Evolutionary conservation across 2,797 vertebrate species (phyloP).

Genomic region (Eremophila alpestris): DNA sequence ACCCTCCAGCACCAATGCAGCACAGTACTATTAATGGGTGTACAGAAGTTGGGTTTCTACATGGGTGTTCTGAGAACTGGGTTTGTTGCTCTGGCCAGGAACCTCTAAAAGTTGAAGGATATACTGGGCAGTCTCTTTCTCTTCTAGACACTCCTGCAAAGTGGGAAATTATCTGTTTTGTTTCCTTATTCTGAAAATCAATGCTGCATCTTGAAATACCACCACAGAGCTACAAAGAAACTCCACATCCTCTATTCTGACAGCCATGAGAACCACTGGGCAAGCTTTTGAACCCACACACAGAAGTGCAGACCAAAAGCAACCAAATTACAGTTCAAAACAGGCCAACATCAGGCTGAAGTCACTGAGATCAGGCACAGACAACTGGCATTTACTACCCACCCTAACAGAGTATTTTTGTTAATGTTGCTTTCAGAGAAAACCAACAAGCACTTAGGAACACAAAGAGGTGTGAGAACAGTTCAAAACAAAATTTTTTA

Average conservation of each 20-base stretch:
- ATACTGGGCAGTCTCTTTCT: background rate
- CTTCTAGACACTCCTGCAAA: background rate
- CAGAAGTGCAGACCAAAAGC: background rate
- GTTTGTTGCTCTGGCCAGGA: background rate
- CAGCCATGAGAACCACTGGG: background rate
- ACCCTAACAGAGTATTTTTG: background rate
- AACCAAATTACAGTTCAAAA: background rate
- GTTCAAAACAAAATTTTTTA: background rate
- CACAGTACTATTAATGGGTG: background rate
- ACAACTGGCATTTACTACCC: background rate
- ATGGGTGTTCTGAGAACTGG: background rate
- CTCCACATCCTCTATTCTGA: background rate
- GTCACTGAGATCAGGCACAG: background rate
- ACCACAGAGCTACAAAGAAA: background rate
- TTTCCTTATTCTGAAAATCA: background rate
- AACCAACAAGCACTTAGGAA: background rate
- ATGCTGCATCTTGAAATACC: background rate
- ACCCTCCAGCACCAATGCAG: background rate
- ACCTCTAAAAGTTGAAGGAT: background rate
- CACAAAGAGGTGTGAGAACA: slow-evolving; percentile 2
- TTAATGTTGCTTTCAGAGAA: slow-evolving; percentile 23
- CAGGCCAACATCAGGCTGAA: background rate
- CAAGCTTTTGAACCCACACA: background rate
- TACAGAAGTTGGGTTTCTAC: background rate
- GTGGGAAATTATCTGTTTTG: background rate